phyloP scores from a whole-genome alignment of 1,140 invertebrate genomes.

The Drosophila subobscura region DNA sequence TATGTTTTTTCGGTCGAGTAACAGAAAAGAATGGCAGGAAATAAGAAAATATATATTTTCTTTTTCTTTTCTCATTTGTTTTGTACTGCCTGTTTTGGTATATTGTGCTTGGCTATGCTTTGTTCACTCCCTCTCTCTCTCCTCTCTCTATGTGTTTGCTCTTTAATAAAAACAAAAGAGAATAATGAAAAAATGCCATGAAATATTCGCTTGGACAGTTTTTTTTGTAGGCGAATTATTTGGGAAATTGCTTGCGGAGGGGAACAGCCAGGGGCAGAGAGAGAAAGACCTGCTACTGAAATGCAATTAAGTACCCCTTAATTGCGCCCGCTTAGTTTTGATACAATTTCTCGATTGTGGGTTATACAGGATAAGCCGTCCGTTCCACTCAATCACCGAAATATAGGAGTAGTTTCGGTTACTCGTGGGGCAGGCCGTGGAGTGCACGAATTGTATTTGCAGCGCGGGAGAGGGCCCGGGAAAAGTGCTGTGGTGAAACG shows the following conservation, averaged over 20 bases:
- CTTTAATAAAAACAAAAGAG: conserved; percentile 46
- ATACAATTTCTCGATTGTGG: conserved; percentile 44
- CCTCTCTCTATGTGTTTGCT: conserved; percentile 5
- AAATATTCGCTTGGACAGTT: conserved; percentile 31
- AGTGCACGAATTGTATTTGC: conserved; percentile 23
- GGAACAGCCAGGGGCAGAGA: background rate
- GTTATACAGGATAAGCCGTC: conserved; percentile 21
- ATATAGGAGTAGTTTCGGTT: conserved; percentile 18
- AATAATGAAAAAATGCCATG: conserved; percentile 5
- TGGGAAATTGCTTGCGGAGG: conserved; percentile 5
- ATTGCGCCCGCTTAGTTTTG: conserved; percentile 52
- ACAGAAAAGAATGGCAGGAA: conserved; percentile 7
- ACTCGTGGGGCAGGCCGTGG: conserved; percentile 2
- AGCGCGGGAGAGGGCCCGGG: conserved; percentile 1
- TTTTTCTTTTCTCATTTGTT: conserved; percentile 1
- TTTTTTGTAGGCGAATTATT: conserved; percentile 26
- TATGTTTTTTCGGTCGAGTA: conserved; percentile 6
- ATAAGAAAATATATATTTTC: conserved; percentile 19
- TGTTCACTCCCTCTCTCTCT: conserved; percentile 22
- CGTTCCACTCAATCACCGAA: conserved; percentile 16
- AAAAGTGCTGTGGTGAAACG: conserved; percentile 20
- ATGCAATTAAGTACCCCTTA: conserved; percentile 55
- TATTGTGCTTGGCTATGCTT: conserved; percentile 27
- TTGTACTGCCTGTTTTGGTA: conserved; percentile 29
- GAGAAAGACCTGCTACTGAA: conserved; percentile 6